Evolutionary conservation across 2,113 vertebrate genomes (phyloP), one percentile per base, ranked within the genome.

Genomic region (Phyllostomus hastatus): DNA sequence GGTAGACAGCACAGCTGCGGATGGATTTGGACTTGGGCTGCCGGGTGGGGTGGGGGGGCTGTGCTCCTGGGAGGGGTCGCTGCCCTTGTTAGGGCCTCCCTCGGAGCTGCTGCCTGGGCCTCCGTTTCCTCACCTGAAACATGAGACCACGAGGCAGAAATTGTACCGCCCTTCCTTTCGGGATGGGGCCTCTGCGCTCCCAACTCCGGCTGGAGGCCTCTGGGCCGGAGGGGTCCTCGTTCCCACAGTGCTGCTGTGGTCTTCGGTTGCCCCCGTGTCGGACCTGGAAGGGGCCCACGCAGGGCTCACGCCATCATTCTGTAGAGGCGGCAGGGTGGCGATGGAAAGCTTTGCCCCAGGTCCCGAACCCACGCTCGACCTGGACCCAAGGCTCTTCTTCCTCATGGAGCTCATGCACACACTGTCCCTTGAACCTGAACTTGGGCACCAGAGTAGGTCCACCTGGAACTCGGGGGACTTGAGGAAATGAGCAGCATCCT

Each of bases 401-500:
- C 52, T 73, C 2, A 0, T 19, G 52, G 24, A 43, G 46, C 3
- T 1, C 28, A 28, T 9, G 4, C 48, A 50, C 35, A 7, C 43
- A 6, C 50, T 5, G 10, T 38, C 22, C 57, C 88, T 95, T 90
- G 31, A 94, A 38, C 91, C 96, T 91, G 84, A 88, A 80, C 1
- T 35, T 0, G 16, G 72, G 38, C 38, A 61, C 87, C 85, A 67
- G 93, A 94, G 69, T 22, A 76, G 66, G 87, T 92, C 96, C 52
- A 3, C 79, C 95, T 96, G 79, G 83, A 96, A 89, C 97, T 97
- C 96, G 96, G 90, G 54, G 67, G 64, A 31, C 79, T 59, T 59
- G 35, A 33, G 46, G 59, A 88, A 33, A 20, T 75, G 22, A 17
- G 33, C 19, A 5, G 52, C 28, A 24, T 43, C 75, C 61, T n/a